A percentile compares a stretch with the other conserved stretches of the same genome.
These are phyloP conservation scores for Pyrgilauda ruficollis DNA, from an alignment of 2,113 vertebrate species.

Conservation along the genomic window DNA sequence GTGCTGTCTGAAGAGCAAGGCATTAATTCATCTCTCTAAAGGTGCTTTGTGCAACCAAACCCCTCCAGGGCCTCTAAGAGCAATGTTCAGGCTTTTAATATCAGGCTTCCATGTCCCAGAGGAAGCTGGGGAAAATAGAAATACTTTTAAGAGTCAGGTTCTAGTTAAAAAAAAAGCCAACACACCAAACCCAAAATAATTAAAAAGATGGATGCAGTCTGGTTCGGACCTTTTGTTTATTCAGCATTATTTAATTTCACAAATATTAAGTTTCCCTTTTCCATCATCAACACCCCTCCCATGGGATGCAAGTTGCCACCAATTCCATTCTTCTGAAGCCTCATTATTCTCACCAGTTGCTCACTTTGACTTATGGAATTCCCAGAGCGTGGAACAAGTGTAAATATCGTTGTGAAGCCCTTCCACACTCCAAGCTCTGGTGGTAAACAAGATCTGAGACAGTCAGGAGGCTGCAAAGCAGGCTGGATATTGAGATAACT, in stretches of 20 bases:
- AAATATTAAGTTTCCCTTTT: conserved; percentile 47
- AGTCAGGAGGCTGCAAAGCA: not conserved
- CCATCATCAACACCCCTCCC: not conserved
- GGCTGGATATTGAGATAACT: not conserved
- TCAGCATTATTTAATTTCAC: conserved; percentile 29
- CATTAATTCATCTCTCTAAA: conserved; percentile 7
- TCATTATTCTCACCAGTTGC: conserved; percentile 46
- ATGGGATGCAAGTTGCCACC: conserved; percentile 4
- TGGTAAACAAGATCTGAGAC: not conserved
- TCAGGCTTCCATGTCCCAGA: not conserved
- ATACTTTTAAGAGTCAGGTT: not conserved
- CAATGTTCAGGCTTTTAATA: not conserved
- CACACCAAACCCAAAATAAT: conserved; percentile 12
- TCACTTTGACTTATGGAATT: not conserved
- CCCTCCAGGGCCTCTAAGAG: not conserved
- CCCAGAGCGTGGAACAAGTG: conserved; percentile 11
- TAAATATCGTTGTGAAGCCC: not conserved
- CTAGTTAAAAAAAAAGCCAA: not conserved
- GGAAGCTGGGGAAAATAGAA: not conserved
- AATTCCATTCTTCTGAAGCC: not conserved
- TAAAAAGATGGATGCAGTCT: conserved; percentile 39
- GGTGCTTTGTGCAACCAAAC: conserved; percentile 7
- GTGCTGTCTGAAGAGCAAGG: not conserved
- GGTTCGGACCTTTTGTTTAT: conserved; percentile 11
- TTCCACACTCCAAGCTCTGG: not conserved